Evolutionary conservation across 2,888 invertebrate genomes (phyloP).

Genomic region (Digitonthophagus gazella): DNA sequence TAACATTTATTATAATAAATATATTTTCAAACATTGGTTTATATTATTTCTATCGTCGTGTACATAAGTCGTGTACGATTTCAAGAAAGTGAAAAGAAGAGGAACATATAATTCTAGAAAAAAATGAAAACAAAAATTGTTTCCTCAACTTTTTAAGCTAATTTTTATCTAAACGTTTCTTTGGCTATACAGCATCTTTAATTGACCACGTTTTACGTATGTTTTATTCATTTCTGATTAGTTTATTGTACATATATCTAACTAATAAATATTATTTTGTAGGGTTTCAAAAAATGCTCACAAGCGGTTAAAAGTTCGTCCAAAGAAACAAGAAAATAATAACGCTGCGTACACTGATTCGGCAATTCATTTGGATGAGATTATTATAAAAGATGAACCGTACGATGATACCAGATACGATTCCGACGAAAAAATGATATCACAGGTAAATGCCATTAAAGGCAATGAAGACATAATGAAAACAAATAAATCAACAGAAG

Average conservation of each 20-base stretch:
- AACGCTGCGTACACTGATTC: neutral
- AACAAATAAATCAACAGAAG: constrained; percentile 41
- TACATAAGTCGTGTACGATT: no score
- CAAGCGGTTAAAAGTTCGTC: neutral
- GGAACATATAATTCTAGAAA: no score
- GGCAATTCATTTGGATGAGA: neutral
- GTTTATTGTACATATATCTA: neutral
- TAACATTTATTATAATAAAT: no score
- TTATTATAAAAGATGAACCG: neutral
- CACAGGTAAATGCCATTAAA: constrained; percentile 4
- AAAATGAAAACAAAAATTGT: no score
- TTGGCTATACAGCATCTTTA: neutral
- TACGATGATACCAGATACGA: neutral
- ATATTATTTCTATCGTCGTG: no score
- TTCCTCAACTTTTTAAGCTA: no score
- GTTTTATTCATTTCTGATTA: neutral
- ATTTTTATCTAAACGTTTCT: neutral
- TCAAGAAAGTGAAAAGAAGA: no score
- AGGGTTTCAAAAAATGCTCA: neutral
- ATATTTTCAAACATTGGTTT: no score
- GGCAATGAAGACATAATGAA: neutral
- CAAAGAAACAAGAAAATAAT: neutral
- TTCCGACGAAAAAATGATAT: constrained; percentile 28
- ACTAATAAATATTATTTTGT: neutral
- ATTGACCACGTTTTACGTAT: neutral